Percentiles rank a stretch among this genome's conserved stretches.
Evolutionary conservation across 2,113 vertebrate species (phyloP).

Genomic region (Gadus macrocephalus): DNA sequence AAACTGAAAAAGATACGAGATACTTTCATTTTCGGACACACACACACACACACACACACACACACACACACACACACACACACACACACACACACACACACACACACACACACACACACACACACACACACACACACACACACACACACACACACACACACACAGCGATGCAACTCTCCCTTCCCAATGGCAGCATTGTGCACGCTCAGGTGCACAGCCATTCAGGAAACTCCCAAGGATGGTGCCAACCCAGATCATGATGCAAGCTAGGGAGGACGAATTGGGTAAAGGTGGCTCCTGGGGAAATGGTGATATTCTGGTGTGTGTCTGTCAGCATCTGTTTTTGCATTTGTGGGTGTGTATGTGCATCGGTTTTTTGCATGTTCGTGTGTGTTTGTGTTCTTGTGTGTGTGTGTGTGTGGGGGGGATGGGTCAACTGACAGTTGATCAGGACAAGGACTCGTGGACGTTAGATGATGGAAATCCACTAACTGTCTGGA

Average conservation of each 20-base stretch:
- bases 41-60: neutral
- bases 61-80: neutral
- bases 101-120: too few relatives aligned
- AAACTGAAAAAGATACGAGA: neutral
- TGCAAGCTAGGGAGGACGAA: neutral
- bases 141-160: too few relatives aligned
- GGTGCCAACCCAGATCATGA: too few relatives aligned
- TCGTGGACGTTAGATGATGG: conserved; percentile 45
- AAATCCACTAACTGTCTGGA: conserved; percentile 49
- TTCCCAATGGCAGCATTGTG: too few relatives aligned
- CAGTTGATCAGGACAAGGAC: conserved; percentile 50
- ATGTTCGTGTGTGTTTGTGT: neutral
- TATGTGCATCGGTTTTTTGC: neutral
- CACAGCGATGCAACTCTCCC: too few relatives aligned
- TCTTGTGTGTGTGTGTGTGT: neutral
- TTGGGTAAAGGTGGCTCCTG: neutral
- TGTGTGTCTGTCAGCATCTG: neutral
- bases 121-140: too few relatives aligned
- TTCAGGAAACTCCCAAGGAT: neutral
- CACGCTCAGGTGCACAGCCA: neutral
- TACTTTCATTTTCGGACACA: neutral
- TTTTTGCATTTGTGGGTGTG: conserved; percentile 3
- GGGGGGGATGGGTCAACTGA: conserved; percentile 14
- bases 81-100: neutral
- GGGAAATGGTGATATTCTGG: neutral